Evolutionary conservation across 2,113 vertebrate species (phyloP), one percentile per base, ranked within the genome.

Genomic region (Perca schrenkii): DNA sequence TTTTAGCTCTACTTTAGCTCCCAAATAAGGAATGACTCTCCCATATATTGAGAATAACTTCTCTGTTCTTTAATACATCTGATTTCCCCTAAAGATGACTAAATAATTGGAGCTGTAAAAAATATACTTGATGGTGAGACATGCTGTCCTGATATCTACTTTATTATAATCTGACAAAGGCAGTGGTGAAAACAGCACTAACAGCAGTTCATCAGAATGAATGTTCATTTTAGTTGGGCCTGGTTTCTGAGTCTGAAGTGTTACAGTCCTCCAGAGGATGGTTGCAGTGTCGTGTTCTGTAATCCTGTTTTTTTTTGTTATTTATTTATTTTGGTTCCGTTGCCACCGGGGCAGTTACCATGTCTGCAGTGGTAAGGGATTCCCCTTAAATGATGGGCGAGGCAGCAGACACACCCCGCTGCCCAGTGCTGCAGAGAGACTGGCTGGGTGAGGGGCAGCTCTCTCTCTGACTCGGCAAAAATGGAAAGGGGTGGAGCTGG

Each of bases 331-430:
- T 77, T 82, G 60, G 74, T 79, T 80, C 65, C 1, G 36, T 80
- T 82, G 80, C 86, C 72, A 89, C 56, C 58, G 43, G 77, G 72
- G 81, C 71, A 46, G 88, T 91, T 89, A 69, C 86, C 79, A 90
- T 90, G 87, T 84, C 91, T 89, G 89, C 92, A 91, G 90, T 85
- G 86, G 83, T 81, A 72, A 91, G 93, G 92, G 90, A 92, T 93
- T 94, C 92, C 90, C 91, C 78, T 80, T 14, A 80, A 88, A 79
- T 36, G 87, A 89, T 75, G 91, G 94, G 93, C 85, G 90, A 89
- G 91, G 90, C 91, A 87, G 81, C 77, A 86, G 94, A 94, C 94
- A 95, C 94, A 93, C 93, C 92, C 92, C 80, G 19, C 77, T 91
- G 85, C 79, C 90, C 78, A 84, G 75, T 90, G 87, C 92, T 93